These are phyloP conservation scores for Uropetala carovei DNA, from an alignment of 2,888 invertebrate genomes.

Conservation along the genomic window DNA sequence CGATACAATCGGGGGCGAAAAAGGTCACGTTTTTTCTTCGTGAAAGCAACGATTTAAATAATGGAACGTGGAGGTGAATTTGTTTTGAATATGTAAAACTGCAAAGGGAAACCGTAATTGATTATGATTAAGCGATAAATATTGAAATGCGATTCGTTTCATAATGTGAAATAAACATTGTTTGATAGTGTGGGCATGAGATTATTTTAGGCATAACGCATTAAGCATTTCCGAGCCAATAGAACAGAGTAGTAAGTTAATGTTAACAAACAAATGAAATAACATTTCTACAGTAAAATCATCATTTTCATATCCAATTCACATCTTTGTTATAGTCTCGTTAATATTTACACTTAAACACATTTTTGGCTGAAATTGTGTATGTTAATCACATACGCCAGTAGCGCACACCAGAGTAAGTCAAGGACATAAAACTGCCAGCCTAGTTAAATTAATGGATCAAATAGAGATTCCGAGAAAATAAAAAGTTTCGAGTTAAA, in stretches of 20 bases:
- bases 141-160: neutral
- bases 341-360: too few relatives aligned
- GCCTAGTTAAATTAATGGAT: conserved; percentile 20
- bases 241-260: too few relatives aligned
- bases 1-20: conserved; percentile 43
- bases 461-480: neutral
- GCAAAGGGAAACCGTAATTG: neutral
- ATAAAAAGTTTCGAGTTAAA: neutral
- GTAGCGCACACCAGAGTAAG: too few relatives aligned
- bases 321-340: too few relatives aligned
- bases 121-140: neutral
- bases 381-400: too few relatives aligned
- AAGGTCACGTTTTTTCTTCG: neutral
- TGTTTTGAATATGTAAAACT: conserved; percentile 28
- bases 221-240: too few relatives aligned
- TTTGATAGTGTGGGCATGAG: too few relatives aligned
- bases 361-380: too few relatives aligned
- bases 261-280: too few relatives aligned
- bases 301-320: too few relatives aligned
- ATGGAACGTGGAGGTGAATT: conserved; percentile 27
- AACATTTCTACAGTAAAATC: too few relatives aligned
- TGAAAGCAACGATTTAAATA: conserved; percentile 19
- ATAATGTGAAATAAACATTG: conserved; percentile 20
- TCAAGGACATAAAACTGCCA: neutral
- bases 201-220: too few relatives aligned